phyloP scores from a whole-genome alignment of 2,797 vertebrate genomes.

The Danio albolineatus region DNA sequence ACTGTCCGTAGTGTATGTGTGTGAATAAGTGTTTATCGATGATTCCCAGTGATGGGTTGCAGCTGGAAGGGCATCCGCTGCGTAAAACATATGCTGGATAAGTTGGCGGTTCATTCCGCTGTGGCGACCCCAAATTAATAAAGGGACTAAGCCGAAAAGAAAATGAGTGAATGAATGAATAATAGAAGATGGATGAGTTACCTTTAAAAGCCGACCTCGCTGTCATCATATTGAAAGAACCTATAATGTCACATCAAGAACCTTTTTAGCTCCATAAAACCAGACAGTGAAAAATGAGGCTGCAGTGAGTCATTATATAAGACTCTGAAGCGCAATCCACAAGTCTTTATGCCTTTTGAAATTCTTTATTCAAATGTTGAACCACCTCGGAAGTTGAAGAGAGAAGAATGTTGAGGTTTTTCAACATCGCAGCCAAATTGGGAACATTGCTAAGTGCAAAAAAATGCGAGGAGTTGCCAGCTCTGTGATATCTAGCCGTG shows the following conservation, averaged over 20 bases:
- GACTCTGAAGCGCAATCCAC: conserved; percentile 4
- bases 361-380: conserved; percentile 14
- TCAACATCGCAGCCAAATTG: neutral
- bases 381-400: neutral
- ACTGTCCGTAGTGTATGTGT: no score
- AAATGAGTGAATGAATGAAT: no score
- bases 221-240: neutral
- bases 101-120: no score
- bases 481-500: conserved; percentile 31
- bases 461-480: conserved; percentile 33
- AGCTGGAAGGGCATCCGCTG: no score
- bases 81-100: no score
- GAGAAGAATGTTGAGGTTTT: conserved; percentile 12
- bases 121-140: no score
- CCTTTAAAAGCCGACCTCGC: no score
- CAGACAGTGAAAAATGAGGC: neutral
- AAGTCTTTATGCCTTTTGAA: neutral
- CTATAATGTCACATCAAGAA: neutral
- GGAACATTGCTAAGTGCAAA: conserved; percentile 23
- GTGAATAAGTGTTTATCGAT: no score
- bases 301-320: neutral
- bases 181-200: no score
- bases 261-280: neutral
- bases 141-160: no score
- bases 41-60: no score